These are phyloP conservation scores for Cherax quadricarinatus DNA, from an alignment of 1,140 invertebrate species.

Conservation along the genomic window DNA sequence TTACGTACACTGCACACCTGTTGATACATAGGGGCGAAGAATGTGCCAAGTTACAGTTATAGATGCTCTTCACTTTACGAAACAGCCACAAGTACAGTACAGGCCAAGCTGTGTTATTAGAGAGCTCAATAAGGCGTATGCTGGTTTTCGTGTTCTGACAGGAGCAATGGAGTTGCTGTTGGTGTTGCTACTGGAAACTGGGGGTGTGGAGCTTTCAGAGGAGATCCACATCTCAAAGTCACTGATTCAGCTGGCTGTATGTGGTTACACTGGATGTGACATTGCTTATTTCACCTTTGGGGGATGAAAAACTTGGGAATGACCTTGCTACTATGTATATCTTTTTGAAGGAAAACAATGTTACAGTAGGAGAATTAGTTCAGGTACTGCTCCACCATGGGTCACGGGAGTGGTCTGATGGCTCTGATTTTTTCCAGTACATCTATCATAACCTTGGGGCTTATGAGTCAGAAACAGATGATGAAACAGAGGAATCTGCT, in stretches of 20 bases:
- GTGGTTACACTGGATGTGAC: slow-evolving; percentile 82
- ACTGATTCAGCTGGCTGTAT: slow-evolving; percentile 94
- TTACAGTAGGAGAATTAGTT: slow-evolving; percentile 78
- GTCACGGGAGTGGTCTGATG: slow-evolving; percentile 40
- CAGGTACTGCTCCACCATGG: slow-evolving; percentile 48
- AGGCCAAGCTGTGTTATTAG: slow-evolving; percentile 75
- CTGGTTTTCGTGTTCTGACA: slow-evolving; percentile 82
- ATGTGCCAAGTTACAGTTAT: slow-evolving; percentile 90
- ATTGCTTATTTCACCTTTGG: slow-evolving; percentile 95
- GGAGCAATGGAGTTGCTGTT: slow-evolving; percentile 65
- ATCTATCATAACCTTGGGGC: slow-evolving; percentile 56
- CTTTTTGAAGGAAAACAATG: slow-evolving; percentile 81
- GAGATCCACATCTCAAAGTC: slow-evolving; percentile 88
- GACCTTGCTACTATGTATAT: slow-evolving; percentile 85
- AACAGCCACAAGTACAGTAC: slow-evolving; percentile 76
- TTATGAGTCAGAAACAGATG: slow-evolving; percentile 56
- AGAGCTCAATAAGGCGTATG: slow-evolving; percentile 84
- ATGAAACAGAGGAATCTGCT: not conserved
- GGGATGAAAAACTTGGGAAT: slow-evolving; percentile 83
- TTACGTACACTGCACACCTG: slow-evolving; percentile 84
- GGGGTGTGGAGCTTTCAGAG: slow-evolving; percentile 97
- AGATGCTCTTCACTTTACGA: slow-evolving; percentile 87
- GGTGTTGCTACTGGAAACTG: slow-evolving; percentile 97
- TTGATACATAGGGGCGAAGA: slow-evolving; percentile 85
- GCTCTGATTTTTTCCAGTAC: slow-evolving; percentile 58